Evolutionary conservation across 2,113 vertebrate species (phyloP), one percentile per base, ranked within the genome.

Genomic region (Dendropsophus ebraccatus): DNA sequence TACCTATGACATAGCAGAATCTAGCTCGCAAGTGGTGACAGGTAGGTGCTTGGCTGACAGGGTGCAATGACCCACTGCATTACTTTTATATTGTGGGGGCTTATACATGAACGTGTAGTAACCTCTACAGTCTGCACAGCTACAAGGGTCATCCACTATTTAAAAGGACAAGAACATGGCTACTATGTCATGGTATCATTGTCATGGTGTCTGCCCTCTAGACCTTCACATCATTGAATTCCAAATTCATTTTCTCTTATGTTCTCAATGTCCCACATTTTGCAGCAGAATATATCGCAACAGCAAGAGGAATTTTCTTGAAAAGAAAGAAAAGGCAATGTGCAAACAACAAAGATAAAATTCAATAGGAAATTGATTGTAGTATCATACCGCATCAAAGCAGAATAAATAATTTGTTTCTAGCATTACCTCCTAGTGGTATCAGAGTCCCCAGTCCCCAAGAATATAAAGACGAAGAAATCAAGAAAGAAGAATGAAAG

Each of bases 101-200:
- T 73, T 73, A 11, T 45, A 47, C 72, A 47, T 74, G 72, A 9
- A 25, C 72, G 28, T 49, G 30, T 25, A 74, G 14, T 74, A 47
- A 74, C 72, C 41, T 74, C 2, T 16, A 74, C 10, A 74, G 41
- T 13, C 21, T 47, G 72, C 72, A 49, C 9, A 1, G 72, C 72
- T 47, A 7, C 41, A 49, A 49, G 72, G 72, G 67, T 12, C 32
- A 70, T 41, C 17, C 35, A 32, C 32, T 23, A 41, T 23, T 70
- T 37, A 70, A 70, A 37, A 70, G 67, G 67, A 70, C 67, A 41
- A 41, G 19, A 70, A 21, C 17, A 70, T 11, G 35, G 67, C 32
- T 41, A 30, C 67, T 41, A 70, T 70, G 67, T 21, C 67, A 70
- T 70, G 35, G 10, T 41, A 70, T 70, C 67, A 70, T 70, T 70